Evolutionary conservation across 2,888 invertebrate genomes (phyloP), one percentile per base, ranked within the genome.

Genomic region (Lasioglossum lativentre): DNA sequence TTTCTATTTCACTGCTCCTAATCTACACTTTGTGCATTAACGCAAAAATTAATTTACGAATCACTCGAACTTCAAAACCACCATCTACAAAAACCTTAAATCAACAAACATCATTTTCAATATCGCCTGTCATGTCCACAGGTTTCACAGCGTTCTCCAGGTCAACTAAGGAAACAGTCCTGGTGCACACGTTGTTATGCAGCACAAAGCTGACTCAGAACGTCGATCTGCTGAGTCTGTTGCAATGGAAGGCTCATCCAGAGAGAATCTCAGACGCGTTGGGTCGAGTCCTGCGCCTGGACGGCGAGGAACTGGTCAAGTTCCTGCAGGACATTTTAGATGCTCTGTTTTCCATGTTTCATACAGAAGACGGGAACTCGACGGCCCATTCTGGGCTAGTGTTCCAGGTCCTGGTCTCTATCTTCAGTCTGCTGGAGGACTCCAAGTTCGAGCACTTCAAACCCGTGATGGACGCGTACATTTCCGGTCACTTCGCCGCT

Each of bases 161-260:
- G 91, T 98, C 98, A 89, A 97, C 97, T 87, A 98, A 98, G 95
- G 99, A 99, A 95, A 96, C 97, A 23, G 97, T 99, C 84, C 96
- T 97, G 68, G 96, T 99, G 16, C 97, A 97, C 92, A 98, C 99
- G 0, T 95, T 98, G 66, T 96, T 99, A 40, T 99, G 99, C 95
- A 99, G 99, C 38, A 99, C 99, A n/a, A 99, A 99, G 95, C 96
- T 99, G 14, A 99, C 99, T 0, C 99, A 99, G 95, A 99, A 99
- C 94, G 97, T 97, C 93, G 99, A 99, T 95, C 96, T 99, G 47
- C 95, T 99, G 85, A 98, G 98, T 8, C 95, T 99, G 70, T 96
- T 99, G 4, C 98, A 99, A 95, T 99, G 99, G 99, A 98, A 98
- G 89, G 97, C 98, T 0, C 97, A 98, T 91, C 98, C 98, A 0